Conservation (phyloP, 2,113 vertebrate genomes). For the Coptodon bakossiorum region DNA sequence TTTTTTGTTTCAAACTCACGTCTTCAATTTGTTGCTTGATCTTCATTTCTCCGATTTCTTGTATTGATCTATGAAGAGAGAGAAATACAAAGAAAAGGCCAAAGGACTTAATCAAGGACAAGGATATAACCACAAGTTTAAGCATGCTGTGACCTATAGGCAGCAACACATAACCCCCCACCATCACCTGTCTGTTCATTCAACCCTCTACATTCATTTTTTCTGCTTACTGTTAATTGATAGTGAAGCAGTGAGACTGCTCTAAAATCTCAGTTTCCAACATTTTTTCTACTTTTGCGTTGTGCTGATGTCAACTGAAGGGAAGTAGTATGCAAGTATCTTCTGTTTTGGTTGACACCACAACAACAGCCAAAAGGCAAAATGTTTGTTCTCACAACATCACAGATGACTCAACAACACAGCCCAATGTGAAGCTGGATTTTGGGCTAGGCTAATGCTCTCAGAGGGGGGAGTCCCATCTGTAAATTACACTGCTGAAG, state of each 20-base stretch:
- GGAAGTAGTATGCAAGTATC: background rate
- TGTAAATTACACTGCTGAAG: background rate
- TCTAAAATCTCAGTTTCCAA: background rate
- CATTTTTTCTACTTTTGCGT: background rate
- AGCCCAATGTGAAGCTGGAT: background rate
- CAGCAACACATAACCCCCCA: background rate
- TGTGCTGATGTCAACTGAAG: background rate
- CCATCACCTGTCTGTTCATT: background rate
- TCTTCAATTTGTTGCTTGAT: constrained; percentile 92
- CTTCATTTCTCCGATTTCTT: constrained; percentile 86
- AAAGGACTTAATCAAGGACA: background rate
- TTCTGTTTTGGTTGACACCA: background rate
- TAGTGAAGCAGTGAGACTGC: background rate
- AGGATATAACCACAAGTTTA: background rate
- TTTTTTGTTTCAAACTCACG: constrained; percentile 61
- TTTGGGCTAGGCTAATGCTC: background rate
- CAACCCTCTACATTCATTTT: background rate
- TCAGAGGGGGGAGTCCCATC: background rate
- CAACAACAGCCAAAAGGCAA: background rate
- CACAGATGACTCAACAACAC: background rate
- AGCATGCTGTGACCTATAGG: background rate
- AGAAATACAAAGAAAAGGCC: background rate
- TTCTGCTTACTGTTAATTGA: background rate
- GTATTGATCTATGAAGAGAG: constrained; percentile 68
- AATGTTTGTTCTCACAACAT: background rate